These are phyloP conservation scores for Drosophila setosimentum DNA, from an alignment of 2,888 invertebrate species.

Conservation along the genomic window DNA sequence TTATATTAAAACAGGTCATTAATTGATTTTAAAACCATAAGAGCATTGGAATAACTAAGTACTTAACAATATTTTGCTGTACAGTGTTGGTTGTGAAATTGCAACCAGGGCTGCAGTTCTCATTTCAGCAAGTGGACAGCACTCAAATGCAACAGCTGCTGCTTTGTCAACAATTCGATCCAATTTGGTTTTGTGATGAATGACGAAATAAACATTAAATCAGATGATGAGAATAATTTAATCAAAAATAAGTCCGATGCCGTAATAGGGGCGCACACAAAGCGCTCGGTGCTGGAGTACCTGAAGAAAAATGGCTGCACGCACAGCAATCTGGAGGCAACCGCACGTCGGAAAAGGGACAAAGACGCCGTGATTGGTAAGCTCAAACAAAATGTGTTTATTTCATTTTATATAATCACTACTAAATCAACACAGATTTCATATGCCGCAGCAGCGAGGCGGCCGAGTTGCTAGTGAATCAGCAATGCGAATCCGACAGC, in stretches of 20 bases:
- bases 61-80: background rate
- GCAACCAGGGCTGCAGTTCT: constrained; percentile 35
- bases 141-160: constrained; percentile 47
- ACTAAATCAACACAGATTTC: constrained; percentile 58
- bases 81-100: constrained; percentile 1
- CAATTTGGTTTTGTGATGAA: constrained; percentile 24
- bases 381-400: background rate
- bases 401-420: background rate
- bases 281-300: constrained; percentile 23
- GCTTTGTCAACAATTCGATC: constrained; percentile 15
- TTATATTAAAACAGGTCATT: background rate
- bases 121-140: constrained; percentile 21
- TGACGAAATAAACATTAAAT: constrained; percentile 2
- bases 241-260: background rate
- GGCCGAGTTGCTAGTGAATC: constrained; percentile 65
- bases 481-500: constrained; percentile 74
- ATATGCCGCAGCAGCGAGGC: constrained; percentile 54
- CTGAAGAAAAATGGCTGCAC: constrained; percentile 50
- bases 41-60: background rate
- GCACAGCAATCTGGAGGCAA: constrained; percentile 21
- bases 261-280: background rate
- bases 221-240: background rate
- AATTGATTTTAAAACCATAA: background rate
- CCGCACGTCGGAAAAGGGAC: background rate
- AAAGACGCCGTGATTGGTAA: constrained; percentile 43